Conservation (phyloP, 2,113 vertebrate genomes). For the Melanostigma gelatinosum region DNA sequence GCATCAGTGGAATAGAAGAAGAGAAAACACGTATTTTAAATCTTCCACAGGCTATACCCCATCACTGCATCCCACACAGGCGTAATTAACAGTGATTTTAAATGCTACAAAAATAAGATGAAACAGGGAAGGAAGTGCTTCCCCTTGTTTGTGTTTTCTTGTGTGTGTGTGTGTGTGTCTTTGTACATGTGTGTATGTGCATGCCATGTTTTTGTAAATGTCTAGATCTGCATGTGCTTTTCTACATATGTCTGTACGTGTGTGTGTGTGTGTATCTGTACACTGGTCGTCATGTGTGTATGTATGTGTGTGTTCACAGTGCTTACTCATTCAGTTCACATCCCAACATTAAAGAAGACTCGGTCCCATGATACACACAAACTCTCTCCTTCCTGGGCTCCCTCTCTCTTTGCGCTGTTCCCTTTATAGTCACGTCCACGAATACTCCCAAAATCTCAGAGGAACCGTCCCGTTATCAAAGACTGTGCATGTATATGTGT, state of each 20-base stretch:
- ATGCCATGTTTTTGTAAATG: slow-evolving; percentile 70
- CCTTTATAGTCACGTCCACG: slow-evolving; percentile 58
- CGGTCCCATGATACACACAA: slow-evolving; percentile 68
- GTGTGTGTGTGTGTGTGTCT: slow-evolving; percentile 46
- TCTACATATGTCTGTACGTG: slow-evolving; percentile 52
- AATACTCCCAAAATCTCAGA: slow-evolving; percentile 59
- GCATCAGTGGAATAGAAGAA: slow-evolving; percentile 78
- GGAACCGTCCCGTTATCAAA: slow-evolving; percentile 58
- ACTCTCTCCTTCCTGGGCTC: slow-evolving; percentile 34
- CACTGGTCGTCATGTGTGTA: slow-evolving; percentile 50
- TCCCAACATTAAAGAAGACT: slow-evolving; percentile 70
- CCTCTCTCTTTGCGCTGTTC: slow-evolving; percentile 48
- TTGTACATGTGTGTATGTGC: slow-evolving; percentile 68
- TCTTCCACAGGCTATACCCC: slow-evolving; percentile 78
- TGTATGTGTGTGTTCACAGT: slow-evolving; percentile 75
- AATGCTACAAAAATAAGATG: slow-evolving; percentile 88
- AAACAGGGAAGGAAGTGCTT: slow-evolving; percentile 74
- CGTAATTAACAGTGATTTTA: slow-evolving; percentile 84
- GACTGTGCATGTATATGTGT: slow-evolving; percentile 39
- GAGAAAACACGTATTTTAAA: slow-evolving; percentile 72
- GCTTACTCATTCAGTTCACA: slow-evolving; percentile 74
- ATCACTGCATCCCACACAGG: slow-evolving; percentile 78
- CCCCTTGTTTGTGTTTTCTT: slow-evolving; percentile 66
- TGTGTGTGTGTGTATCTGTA: slow-evolving; percentile 55
- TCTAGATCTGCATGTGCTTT: slow-evolving; percentile 53